These are phyloP conservation scores for Acropora yongei DNA, from an alignment of 64 coral and sea anemone species.

Conservation along the genomic window DNA sequence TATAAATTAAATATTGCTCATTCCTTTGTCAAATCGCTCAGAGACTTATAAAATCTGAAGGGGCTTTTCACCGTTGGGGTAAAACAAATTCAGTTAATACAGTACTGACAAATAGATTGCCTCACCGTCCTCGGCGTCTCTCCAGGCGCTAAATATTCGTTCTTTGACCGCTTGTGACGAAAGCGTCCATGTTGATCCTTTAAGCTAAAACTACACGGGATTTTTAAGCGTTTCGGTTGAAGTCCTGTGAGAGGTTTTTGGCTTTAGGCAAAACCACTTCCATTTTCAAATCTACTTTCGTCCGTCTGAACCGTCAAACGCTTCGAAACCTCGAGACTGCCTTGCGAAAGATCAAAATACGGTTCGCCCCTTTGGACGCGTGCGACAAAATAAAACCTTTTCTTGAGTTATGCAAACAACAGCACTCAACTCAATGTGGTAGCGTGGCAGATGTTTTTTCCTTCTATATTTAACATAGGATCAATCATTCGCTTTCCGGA, in stretches of 20 bases:
- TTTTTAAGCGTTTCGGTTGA: background rate
- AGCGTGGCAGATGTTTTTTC: conserved; percentile 8
- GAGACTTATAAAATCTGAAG: background rate
- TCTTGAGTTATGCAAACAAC: conserved; percentile 23
- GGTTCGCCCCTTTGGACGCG: background rate
- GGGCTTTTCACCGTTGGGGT: too few relatives aligned
- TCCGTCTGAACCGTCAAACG: background rate
- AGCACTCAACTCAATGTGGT: conserved; percentile 15
- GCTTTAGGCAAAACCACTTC: background rate
- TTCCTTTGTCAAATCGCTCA: too few relatives aligned
- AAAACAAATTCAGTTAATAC: too few relatives aligned
- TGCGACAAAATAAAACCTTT: background rate
- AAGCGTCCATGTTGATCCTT: too few relatives aligned
- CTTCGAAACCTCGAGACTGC: background rate
- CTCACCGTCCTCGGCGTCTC: background rate
- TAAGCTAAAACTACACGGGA: background rate
- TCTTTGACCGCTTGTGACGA: too few relatives aligned
- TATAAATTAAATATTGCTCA: background rate
- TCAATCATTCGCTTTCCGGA: background rate
- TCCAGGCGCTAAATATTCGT: too few relatives aligned
- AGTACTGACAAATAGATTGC: background rate
- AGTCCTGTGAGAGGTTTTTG: background rate
- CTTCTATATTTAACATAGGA: background rate
- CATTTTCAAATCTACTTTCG: background rate
- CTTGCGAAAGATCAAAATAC: background rate